Conservation (phyloP, 2,113 vertebrate species). For the Dicentrarchus labrax region DNA sequence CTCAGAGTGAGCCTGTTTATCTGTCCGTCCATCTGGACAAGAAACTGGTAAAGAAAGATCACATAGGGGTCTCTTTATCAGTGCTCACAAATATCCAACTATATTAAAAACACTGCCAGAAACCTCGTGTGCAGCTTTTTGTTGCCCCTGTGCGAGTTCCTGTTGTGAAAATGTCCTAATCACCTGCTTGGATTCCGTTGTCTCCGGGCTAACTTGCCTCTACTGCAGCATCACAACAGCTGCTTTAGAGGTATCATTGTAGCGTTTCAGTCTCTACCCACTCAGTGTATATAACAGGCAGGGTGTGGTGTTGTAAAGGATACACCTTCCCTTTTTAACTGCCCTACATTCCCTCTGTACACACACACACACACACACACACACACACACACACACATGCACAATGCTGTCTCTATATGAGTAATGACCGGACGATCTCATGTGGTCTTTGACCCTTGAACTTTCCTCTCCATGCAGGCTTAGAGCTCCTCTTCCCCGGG, state of each 20-base stretch:
- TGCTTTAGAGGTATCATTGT: constrained; percentile 50
- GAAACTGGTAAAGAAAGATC: background rate
- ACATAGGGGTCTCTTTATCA: constrained; percentile 2
- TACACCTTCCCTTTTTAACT: constrained; percentile 80
- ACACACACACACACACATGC: constrained; percentile 27
- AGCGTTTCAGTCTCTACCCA: constrained; percentile 28
- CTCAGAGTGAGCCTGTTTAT: background rate
- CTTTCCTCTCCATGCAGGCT: constrained; percentile 51
- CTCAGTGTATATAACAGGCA: constrained; percentile 32
- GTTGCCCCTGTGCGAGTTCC: background rate
- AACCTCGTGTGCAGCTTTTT: constrained; percentile 6
- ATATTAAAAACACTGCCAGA: constrained; percentile 36
- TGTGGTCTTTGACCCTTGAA: constrained; percentile 74
- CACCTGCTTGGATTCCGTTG: constrained; percentile 27
- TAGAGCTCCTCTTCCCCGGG: constrained; percentile 41
- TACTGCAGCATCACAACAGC: constrained; percentile 55
- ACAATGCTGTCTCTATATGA: constrained; percentile 61
- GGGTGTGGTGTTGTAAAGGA: constrained; percentile 70
- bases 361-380: constrained; percentile 32
- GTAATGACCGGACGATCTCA: constrained; percentile 64
- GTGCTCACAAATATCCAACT: constrained; percentile 39
- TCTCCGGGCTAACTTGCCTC: constrained; percentile 12
- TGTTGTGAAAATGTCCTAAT: constrained; percentile 45
- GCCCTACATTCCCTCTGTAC: constrained; percentile 71
- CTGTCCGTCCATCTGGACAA: constrained; percentile 1